These are phyloP conservation scores for Thyatira batis DNA, from an alignment of 2,888 invertebrate genomes.

Conservation along the genomic window DNA sequence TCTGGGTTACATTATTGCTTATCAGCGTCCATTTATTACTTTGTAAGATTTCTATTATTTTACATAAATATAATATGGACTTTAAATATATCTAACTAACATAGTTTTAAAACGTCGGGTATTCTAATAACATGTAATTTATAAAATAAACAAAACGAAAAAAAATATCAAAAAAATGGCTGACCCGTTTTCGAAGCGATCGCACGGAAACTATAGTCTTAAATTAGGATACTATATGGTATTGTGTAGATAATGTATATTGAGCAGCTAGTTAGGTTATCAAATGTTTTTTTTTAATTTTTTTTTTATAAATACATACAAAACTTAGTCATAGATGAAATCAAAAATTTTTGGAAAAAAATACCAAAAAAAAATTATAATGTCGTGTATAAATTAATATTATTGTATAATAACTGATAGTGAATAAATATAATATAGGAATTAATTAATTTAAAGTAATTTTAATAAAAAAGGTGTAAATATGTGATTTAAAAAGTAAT, in stretches of 20 bases:
- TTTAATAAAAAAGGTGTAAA: no score
- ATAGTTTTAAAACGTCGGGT: neutral
- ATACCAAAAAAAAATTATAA: slow-evolving; percentile 35
- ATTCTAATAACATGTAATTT: neutral
- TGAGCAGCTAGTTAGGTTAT: slow-evolving; percentile 2
- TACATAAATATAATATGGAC: neutral
- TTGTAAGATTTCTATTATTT: no score
- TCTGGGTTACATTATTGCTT: no score
- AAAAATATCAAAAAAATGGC: slow-evolving; percentile 14
- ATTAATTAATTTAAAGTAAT: no score
- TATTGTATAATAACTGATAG: neutral
- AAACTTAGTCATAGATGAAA: slow-evolving; percentile 22
- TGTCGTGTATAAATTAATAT: neutral
- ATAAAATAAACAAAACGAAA: slow-evolving; percentile 11
- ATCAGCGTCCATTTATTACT: no score
- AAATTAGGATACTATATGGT: neutral
- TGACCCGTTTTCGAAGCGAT: slow-evolving; percentile 5
- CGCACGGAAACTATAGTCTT: neutral
- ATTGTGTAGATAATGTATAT: neutral
- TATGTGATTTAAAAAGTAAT: no score
- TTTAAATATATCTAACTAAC: neutral
- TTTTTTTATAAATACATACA: neutral
- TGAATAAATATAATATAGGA: neutral
- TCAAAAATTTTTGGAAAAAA: slow-evolving; percentile 43
- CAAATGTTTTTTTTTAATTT: slow-evolving; percentile 1